These are phyloP conservation scores for Chymomyza fuscimana DNA, from an alignment of 2,888 invertebrate species.

Conservation along the genomic window DNA sequence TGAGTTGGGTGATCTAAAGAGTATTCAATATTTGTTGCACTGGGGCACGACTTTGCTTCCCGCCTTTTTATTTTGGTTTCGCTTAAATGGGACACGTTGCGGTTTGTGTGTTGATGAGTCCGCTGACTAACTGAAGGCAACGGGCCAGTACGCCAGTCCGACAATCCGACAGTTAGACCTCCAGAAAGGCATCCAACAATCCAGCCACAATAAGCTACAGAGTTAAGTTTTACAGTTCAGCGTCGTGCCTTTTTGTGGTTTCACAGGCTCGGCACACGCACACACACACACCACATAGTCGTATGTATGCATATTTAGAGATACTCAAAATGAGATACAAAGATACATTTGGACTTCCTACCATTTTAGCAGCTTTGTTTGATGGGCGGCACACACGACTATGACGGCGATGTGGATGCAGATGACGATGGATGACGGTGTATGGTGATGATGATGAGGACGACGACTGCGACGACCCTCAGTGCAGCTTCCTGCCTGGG, in stretches of 20 bases:
- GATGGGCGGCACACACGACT: constrained; percentile 61
- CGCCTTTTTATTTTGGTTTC: constrained; percentile 16
- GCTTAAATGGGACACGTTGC: constrained; percentile 71
- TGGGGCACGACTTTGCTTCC: not conserved
- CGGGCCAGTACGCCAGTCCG: not conserved
- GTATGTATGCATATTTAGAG: constrained; percentile 68
- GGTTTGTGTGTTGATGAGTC: constrained; percentile 67
- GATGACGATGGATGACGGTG: not conserved
- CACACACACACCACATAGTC: constrained; percentile 28
- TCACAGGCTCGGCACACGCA: constrained; percentile 33
- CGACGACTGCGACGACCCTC: constrained; percentile 1
- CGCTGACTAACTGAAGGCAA: constrained; percentile 55
- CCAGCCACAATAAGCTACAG: constrained; percentile 9
- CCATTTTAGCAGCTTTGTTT: constrained; percentile 62
- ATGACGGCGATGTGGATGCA: not conserved
- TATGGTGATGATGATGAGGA: constrained; percentile 16
- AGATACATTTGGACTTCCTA: constrained; percentile 72
- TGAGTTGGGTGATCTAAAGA: not conserved
- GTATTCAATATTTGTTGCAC: not conserved
- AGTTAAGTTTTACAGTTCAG: constrained; percentile 52
- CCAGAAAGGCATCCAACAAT: not conserved
- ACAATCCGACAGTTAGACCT: not conserved
- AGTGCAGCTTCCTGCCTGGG: constrained; percentile 9
- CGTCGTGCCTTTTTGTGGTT: constrained; percentile 58
- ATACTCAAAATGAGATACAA: constrained; percentile 72